Evolutionary conservation across 2,888 invertebrate species (phyloP).

Genomic region (Trichogramma dendrolimi): DNA sequence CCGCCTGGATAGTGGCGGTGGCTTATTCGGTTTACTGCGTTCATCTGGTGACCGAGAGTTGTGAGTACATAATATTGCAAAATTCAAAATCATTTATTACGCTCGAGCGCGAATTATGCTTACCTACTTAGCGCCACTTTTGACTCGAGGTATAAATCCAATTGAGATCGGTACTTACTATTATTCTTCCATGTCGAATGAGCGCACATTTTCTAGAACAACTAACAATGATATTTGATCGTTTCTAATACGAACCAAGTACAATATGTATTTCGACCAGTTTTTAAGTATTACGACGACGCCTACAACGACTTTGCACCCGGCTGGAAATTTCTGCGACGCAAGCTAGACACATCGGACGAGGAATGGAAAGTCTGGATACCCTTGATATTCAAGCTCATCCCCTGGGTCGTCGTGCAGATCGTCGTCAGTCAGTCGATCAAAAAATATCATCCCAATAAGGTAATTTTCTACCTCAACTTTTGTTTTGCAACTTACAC

Average conservation of each 20-base stretch:
- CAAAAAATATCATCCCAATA: constrained; percentile 35
- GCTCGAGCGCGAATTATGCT: neutral
- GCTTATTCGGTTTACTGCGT: constrained; percentile 59
- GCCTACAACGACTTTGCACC: constrained; percentile 56
- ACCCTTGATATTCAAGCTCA: constrained; percentile 54
- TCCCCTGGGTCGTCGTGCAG: constrained; percentile 59
- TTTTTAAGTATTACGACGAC: constrained; percentile 50
- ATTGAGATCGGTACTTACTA: too few relatives aligned
- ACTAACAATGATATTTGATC: constrained; percentile 13
- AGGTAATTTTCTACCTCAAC: constrained; percentile 33
- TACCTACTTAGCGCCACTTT: too few relatives aligned
- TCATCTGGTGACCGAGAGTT: constrained; percentile 52
- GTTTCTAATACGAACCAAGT: constrained; percentile 1
- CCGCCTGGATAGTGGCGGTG: constrained; percentile 57
- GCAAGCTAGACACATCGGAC: constrained; percentile 65
- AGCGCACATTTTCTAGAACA: neutral
- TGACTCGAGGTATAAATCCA: too few relatives aligned
- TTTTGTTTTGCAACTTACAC: constrained; percentile 10
- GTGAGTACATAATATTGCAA: constrained; percentile 47
- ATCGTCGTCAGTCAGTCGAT: constrained; percentile 55
- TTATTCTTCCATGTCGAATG: too few relatives aligned
- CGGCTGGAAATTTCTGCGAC: constrained; percentile 58
- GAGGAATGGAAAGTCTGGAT: constrained; percentile 69
- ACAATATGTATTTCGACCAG: constrained; percentile 35
- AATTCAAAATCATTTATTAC: constrained; percentile 2